Percentiles rank a stretch among this genome's conserved stretches.
Evolutionary conservation across 1,140 invertebrate species (phyloP).

Genomic region (Cardiocondyla obscurior): DNA sequence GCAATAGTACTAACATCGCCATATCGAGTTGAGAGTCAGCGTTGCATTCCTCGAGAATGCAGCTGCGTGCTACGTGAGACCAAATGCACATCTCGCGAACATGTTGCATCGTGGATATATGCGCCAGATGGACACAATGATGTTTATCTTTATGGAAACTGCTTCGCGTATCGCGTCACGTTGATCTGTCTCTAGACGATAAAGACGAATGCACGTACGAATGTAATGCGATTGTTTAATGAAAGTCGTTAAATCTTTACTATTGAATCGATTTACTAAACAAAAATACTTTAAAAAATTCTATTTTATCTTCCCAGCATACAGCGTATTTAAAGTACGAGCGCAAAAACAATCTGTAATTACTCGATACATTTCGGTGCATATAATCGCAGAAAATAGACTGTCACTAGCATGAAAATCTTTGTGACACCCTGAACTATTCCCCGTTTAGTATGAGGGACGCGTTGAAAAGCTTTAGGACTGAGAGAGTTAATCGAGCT

Average conservation of each 20-base stretch:
- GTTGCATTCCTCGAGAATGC: neutral
- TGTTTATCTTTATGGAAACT: conserved; percentile 40
- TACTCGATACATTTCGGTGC: neutral
- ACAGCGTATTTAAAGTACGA: neutral
- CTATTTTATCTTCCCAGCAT: neutral
- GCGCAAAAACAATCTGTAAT: neutral
- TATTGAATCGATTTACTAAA: neutral
- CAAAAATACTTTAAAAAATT: neutral
- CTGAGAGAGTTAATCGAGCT: conserved; percentile 48
- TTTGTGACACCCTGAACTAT: neutral
- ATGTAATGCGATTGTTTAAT: neutral
- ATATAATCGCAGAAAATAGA: neutral
- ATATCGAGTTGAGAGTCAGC: conserved; percentile 3
- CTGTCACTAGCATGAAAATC: neutral
- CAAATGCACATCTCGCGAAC: conserved; percentile 26
- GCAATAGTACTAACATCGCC: neutral
- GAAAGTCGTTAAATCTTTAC: neutral
- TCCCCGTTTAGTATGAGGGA: neutral
- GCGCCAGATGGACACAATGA: conserved; percentile 32
- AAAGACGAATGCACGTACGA: neutral
- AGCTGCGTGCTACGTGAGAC: neutral
- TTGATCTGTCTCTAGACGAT: neutral
- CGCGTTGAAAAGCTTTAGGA: conserved; percentile 3
- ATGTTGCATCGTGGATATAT: neutral
- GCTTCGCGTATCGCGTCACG: neutral